Percentiles rank a stretch among this genome's conserved stretches.
phyloP scores from a whole-genome alignment of 2,797 vertebrate species.

The Carapus acus region DNA sequence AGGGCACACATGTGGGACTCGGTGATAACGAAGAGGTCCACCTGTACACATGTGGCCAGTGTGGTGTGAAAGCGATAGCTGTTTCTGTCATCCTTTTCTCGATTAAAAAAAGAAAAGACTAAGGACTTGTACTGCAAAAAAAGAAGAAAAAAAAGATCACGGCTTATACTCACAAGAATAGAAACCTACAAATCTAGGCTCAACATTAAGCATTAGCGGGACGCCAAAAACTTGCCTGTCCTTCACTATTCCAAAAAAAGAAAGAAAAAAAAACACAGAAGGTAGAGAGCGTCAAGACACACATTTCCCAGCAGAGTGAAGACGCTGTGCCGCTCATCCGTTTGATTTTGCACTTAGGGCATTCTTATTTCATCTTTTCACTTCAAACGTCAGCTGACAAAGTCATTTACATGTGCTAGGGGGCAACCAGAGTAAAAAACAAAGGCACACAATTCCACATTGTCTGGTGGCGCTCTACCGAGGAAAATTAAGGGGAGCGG shows the following conservation, averaged over 20 bases:
- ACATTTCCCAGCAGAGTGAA: conserved; percentile 73
- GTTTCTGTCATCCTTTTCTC: conserved; percentile 13
- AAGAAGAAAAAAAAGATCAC: no score
- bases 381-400: conserved; percentile 79
- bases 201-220: conserved; percentile 48
- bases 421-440: conserved; percentile 75
- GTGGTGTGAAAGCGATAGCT: conserved; percentile 23
- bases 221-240: conserved; percentile 68
- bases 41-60: conserved; percentile 20
- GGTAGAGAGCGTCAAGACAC: conserved; percentile 70
- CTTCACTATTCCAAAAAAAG: conserved; percentile 72
- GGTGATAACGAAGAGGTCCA: conserved; percentile 44
- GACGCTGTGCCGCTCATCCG: conserved; percentile 73
- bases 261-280: conserved; percentile 75
- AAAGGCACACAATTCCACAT: conserved; percentile 70
- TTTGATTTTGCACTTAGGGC: conserved; percentile 82
- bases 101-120: conserved; percentile 16
- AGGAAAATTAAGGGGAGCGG: conserved; percentile 35
- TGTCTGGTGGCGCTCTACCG: conserved; percentile 51
- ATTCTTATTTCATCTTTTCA: conserved; percentile 77
- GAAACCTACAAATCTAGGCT: conserved; percentile 43
- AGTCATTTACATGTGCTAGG: conserved; percentile 81
- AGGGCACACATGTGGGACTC: conserved; percentile 38
- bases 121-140: no score
- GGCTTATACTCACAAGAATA: conserved; percentile 25